Evolutionary conservation across 2,113 vertebrate genomes (phyloP).

Genomic region (Seriola rivoliana): DNA sequence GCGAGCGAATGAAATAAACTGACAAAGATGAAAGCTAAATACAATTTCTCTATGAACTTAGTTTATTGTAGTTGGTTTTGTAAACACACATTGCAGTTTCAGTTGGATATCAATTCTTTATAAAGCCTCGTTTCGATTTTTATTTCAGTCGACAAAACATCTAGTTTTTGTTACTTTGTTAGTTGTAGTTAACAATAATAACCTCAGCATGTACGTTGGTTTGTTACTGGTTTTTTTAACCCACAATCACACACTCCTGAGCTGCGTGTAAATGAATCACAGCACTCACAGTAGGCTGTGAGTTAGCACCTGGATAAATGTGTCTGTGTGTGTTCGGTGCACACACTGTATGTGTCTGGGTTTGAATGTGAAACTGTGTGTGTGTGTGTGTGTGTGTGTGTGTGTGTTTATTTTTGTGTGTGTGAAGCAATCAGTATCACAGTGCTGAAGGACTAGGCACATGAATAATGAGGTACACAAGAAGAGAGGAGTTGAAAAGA

Average conservation of each 20-base stretch:
- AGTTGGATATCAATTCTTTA: too few relatives aligned
- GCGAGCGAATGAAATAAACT: too few relatives aligned
- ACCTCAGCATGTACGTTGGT: neutral
- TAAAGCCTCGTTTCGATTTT: too few relatives aligned
- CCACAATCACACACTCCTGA: constrained; percentile 17
- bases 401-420: constrained; percentile 1
- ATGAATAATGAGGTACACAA: constrained; percentile 55
- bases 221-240: constrained; percentile 33
- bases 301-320: constrained; percentile 51
- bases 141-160: too few relatives aligned
- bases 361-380: neutral
- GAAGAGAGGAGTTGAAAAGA: neutral
- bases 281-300: constrained; percentile 13
- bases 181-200: too few relatives aligned
- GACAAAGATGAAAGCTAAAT: too few relatives aligned
- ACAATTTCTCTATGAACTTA: too few relatives aligned
- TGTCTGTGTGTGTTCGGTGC: constrained; percentile 2
- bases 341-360: neutral
- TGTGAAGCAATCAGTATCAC: constrained; percentile 34
- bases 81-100: too few relatives aligned
- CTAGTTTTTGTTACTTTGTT: neutral
- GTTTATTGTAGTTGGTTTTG: too few relatives aligned
- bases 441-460: constrained; percentile 21
- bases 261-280: constrained; percentile 62
- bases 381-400: constrained; percentile 6